A percentile compares a stretch with the other conserved stretches of the same genome.
Conservation (phyloP, 2,113 vertebrate species). For the Phrynocephalus versicolor region DNA sequence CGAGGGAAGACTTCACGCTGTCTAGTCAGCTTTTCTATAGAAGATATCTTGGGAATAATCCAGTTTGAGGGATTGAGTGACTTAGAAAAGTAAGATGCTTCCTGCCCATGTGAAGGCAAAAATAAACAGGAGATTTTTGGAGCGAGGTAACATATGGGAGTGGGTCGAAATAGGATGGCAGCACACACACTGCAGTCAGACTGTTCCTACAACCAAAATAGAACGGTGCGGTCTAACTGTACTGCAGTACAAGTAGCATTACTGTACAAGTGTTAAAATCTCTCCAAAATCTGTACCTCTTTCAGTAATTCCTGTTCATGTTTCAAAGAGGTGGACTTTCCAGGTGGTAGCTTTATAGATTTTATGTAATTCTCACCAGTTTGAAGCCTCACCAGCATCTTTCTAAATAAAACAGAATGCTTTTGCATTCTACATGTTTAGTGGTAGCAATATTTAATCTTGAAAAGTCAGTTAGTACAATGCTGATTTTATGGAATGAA, state of each 20-base stretch:
- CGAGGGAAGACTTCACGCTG: rapidly evolving
- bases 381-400: background rate
- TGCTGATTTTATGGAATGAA: no score
- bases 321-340: background rate
- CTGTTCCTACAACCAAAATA: conserved; percentile 14
- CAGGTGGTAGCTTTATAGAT: background rate
- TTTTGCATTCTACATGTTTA: background rate
- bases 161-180: background rate
- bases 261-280: background rate
- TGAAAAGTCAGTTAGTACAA: background rate
- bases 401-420: rapidly evolving
- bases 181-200: conserved; percentile 12
- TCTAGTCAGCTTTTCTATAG: background rate
- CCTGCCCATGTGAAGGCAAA: background rate
- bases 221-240: background rate
- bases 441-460: background rate
- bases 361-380: background rate
- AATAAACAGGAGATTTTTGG: background rate
- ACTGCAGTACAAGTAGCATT: rapidly evolving
- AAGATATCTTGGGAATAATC: background rate
- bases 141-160: background rate
- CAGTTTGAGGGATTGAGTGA: conserved; percentile 32
- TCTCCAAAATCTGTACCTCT: rapidly evolving
- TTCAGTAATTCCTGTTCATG: background rate
- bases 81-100: conserved; percentile 30